Base-by-base conservation (phyloP, 2,888 invertebrate species). In the Mythimna loreyi region DNA sequence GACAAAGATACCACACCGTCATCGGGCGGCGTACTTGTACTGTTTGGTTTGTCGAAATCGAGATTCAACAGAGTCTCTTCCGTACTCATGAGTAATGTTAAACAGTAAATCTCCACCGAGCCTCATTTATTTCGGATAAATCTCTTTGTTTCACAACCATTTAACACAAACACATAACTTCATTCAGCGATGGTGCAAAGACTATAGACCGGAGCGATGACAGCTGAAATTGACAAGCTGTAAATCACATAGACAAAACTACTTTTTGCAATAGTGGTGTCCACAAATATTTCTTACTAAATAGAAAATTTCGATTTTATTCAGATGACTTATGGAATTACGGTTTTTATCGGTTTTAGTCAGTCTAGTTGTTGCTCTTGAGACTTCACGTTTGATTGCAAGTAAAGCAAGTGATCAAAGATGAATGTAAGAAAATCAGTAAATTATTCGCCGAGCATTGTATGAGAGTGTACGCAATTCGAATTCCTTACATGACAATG, bases 11-110 rank as follows among this genome's bases (percentile, higher is more conserved):
- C 96, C 93, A 96, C 96, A 93, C 96, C 96, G 94, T 96, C 96
- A 94, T 96, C 96, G 93, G 96, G 94, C 90, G 91, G 94, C 89
- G 92, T 87, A 90, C 91, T 91, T 84, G 88, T 85, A 85, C 91
- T 90, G 86, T 90, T 92, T 81, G 92, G 92, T 88, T 97, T 96
- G 93, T 96, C 96, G 94, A 97, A 96, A 93, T 97, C 97, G 91
- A 97, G 96, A 93, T 96, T 96, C 91, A 97, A 94, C 87, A 97
- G 96, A 90, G 96, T 96, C 94, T 96, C 96, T 93, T 96, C 95
- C 94, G 96, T 95, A 96, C 96, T 96, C 96, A 96, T 97, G 93
- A 96, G 96, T 94, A 93, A 92, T 93, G 93, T 90, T 93, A 92
- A 91, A 90, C 90, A 90, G 87, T 83, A 86, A 87, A 89, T 90